Percentiles rank a stretch among this genome's conserved stretches.
phyloP scores from a whole-genome alignment of 2,888 invertebrate genomes.

The Melanostoma mellinum region DNA sequence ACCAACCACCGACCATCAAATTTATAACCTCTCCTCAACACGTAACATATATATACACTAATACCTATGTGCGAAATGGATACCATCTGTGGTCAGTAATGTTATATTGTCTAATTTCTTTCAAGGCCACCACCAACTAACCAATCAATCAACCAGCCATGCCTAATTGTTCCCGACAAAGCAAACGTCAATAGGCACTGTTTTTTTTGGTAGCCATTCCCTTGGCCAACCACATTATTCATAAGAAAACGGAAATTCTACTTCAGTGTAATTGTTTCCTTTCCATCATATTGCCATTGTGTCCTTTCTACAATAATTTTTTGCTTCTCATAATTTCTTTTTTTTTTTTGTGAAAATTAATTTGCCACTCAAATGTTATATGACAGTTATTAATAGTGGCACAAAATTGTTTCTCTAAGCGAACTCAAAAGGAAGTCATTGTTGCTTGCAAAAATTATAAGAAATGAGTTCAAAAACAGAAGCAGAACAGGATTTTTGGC shows the following conservation, averaged over 20 bases:
- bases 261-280: conserved; percentile 57
- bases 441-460: conserved; percentile 7
- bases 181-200: conserved; percentile 30
- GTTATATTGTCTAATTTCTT: conserved; percentile 1
- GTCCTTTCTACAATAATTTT: conserved; percentile 20
- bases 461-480: conserved; percentile 3
- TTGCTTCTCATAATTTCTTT: not conserved
- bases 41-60: no score
- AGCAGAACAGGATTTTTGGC: conserved; percentile 33
- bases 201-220: conserved; percentile 1
- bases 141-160: not conserved
- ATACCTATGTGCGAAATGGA: not conserved
- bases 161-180: conserved; percentile 32
- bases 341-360: conserved; percentile 40
- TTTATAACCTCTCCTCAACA: no score
- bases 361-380: conserved; percentile 66
- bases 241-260: conserved; percentile 58
- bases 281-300: conserved; percentile 39
- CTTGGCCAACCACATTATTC: conserved; percentile 40
- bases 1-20: no score
- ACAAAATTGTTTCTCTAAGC: conserved; percentile 53
- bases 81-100: not conserved
- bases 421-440: conserved; percentile 45
- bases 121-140: conserved; percentile 1
- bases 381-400: conserved; percentile 69